A percentile compares a stretch with the other conserved stretches of the same genome.
These are phyloP conservation scores for Pardosa pseudoannulata DNA, from an alignment of 2,888 invertebrate species.

Conservation along the genomic window DNA sequence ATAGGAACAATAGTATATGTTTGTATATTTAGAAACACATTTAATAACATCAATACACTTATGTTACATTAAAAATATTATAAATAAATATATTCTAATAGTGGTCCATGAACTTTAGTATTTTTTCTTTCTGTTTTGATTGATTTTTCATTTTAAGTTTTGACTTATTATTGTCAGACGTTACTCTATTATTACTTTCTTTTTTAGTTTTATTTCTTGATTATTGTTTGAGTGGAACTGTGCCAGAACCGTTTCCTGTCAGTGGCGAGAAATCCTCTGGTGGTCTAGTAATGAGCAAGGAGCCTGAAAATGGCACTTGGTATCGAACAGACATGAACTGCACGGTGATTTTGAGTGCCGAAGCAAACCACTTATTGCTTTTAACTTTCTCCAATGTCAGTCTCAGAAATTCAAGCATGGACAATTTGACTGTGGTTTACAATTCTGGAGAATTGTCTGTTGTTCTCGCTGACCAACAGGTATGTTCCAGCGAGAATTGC, in stretches of 20 bases:
- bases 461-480: constrained; percentile 55
- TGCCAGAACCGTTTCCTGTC: constrained; percentile 26
- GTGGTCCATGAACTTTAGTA: too few relatives aligned
- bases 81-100: too few relatives aligned
- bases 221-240: constrained; percentile 29
- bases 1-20: too few relatives aligned
- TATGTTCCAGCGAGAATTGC: constrained; percentile 65
- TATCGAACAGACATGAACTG: constrained; percentile 53
- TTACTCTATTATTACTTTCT: too few relatives aligned
- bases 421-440: constrained; percentile 43
- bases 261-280: constrained; percentile 43
- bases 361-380: constrained; percentile 24
- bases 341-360: constrained; percentile 40
- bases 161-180: too few relatives aligned
- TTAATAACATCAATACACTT: too few relatives aligned
- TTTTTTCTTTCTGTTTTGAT: too few relatives aligned
- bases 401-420: constrained; percentile 58
- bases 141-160: too few relatives aligned
- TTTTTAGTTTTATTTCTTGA: constrained; percentile 54
- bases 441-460: constrained; percentile 3
- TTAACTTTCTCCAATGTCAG: constrained; percentile 62
- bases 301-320: constrained; percentile 30
- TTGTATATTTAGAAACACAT: too few relatives aligned
- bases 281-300: constrained; percentile 19
- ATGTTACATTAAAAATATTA: too few relatives aligned